Percentiles rank a stretch among this genome's conserved stretches.
phyloP scores from a whole-genome alignment of 2,888 invertebrate species.

The Autographa gamma region DNA sequence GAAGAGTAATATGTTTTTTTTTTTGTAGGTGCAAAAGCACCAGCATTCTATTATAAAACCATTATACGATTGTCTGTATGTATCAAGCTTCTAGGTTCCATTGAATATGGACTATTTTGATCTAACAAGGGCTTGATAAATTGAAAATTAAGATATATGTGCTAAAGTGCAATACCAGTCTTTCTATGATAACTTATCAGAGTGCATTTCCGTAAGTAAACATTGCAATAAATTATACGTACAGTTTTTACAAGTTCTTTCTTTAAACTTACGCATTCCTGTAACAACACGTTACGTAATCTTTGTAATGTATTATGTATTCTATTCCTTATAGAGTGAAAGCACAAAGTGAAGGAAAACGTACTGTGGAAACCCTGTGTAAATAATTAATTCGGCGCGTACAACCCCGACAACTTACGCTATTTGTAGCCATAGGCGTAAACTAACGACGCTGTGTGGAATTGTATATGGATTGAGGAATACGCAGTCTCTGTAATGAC shows the following conservation, averaged over 20 bases:
- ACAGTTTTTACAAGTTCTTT: neutral
- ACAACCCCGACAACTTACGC: slow-evolving; percentile 42
- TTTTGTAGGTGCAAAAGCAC: too few relatives aligned
- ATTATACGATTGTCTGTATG: too few relatives aligned
- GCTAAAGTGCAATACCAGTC: too few relatives aligned
- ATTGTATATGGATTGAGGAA: slow-evolving; percentile 43
- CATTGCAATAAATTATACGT: too few relatives aligned
- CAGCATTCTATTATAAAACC: too few relatives aligned
- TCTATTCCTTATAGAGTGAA: slow-evolving; percentile 42
- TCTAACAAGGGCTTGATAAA: too few relatives aligned
- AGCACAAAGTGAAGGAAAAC: slow-evolving; percentile 48
- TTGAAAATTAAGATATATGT: too few relatives aligned
- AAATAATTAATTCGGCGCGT: slow-evolving; percentile 53
- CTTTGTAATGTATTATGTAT: slow-evolving; percentile 41
- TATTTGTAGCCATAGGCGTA: slow-evolving; percentile 47
- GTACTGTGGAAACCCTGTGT: slow-evolving; percentile 51
- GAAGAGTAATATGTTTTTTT: too few relatives aligned
- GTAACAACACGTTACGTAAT: slow-evolving; percentile 29
- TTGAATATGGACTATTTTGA: too few relatives aligned
- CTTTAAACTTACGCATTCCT: slow-evolving; percentile 6
- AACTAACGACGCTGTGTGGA: slow-evolving; percentile 33
- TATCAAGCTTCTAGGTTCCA: too few relatives aligned
- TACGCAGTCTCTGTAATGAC: slow-evolving; percentile 31
- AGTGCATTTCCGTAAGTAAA: too few relatives aligned
- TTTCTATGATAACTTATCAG: too few relatives aligned